Evolutionary conservation across 2,797 vertebrate species (phyloP).

Genomic region (Takifugu rubripes): DNA sequence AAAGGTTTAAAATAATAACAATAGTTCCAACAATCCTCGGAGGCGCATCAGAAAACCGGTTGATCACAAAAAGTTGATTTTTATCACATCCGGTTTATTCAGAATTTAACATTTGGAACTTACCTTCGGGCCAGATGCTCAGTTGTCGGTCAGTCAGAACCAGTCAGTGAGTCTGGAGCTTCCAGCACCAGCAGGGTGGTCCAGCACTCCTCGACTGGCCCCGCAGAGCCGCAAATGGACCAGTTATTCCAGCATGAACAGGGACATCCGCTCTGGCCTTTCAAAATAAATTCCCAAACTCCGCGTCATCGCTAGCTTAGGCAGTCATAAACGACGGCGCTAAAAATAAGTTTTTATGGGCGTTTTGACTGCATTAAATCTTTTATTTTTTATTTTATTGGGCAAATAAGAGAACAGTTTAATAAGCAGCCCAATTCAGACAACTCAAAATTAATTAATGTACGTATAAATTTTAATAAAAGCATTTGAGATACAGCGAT

Average conservation of each 20-base stretch:
- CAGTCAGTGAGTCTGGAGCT: neutral
- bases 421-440: too few relatives aligned
- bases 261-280: neutral
- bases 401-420: too few relatives aligned
- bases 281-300: constrained; percentile 41
- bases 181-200: neutral
- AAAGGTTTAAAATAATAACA: neutral
- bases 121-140: constrained; percentile 25
- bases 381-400: too few relatives aligned
- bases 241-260: neutral
- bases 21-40: neutral
- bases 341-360: too few relatives aligned
- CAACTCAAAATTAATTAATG: too few relatives aligned
- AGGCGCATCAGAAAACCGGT: neutral
- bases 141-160: constrained; percentile 10
- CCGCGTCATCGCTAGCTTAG: neutral
- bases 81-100: neutral
- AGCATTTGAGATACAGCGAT: too few relatives aligned
- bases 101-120: neutral
- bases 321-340: too few relatives aligned
- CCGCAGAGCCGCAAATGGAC: neutral
- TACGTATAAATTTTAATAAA: too few relatives aligned
- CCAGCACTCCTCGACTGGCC: constrained; percentile 14
- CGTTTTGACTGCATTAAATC: too few relatives aligned
- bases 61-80: neutral